phyloP scores from a whole-genome alignment of 2,888 invertebrate species.

The Eulithis testata region DNA sequence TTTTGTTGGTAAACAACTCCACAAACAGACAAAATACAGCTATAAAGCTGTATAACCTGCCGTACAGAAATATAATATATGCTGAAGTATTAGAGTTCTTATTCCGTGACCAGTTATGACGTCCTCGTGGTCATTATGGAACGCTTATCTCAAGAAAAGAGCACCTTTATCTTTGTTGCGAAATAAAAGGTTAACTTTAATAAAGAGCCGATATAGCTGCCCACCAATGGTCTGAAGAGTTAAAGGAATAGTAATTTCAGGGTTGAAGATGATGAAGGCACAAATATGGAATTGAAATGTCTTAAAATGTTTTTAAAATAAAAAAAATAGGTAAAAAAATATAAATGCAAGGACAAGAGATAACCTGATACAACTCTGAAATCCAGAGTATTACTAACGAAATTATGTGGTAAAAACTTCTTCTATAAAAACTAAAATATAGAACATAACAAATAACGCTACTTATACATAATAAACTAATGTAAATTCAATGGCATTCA shows the following conservation, averaged over 20 bases:
- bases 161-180: conserved; percentile 31
- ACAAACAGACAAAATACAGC: conserved; percentile 22
- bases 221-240: background rate
- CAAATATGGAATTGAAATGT: too few species aligned
- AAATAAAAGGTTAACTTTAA: conserved; percentile 21
- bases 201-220: background rate
- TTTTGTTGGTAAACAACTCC: conserved; percentile 43
- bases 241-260: too few species aligned
- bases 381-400: too few species aligned
- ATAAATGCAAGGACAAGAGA: too few species aligned
- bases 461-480: conserved; percentile 9
- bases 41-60: background rate
- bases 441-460: background rate
- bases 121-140: conserved; percentile 32
- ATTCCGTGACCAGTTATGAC: conserved; percentile 28
- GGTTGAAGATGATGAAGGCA: too few species aligned
- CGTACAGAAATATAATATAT: conserved; percentile 14
- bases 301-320: too few species aligned
- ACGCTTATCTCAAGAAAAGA: conserved; percentile 35
- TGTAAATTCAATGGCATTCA: conserved; percentile 33
- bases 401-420: background rate
- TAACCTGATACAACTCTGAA: too few species aligned
- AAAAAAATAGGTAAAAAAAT: too few species aligned
- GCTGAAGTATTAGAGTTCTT: conserved; percentile 9
- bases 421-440: too few species aligned